Base-by-base conservation (phyloP, 1,140 invertebrate species). In the Drosophila guanche region DNA sequence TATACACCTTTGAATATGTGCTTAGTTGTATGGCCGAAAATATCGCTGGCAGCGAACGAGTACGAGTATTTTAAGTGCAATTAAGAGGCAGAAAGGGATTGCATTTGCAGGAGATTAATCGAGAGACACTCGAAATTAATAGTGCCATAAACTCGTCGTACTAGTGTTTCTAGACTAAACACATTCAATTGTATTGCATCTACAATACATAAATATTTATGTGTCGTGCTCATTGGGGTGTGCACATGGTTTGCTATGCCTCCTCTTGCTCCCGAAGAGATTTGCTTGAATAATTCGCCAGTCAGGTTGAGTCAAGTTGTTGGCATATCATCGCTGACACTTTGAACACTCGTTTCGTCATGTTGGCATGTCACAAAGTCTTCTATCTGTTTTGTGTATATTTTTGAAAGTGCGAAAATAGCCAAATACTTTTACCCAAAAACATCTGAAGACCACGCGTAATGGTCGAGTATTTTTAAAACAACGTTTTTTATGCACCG, bases 281-380 rank as follows among this genome's bases (percentile, higher is more conserved):
- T 55, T 54, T 69, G 56, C 50, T 59, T 45, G 65, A 78, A 83
- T 75, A 83, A 79, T 88, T 76, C 53, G 54, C 51, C 59, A 76
- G 75, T 88, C 71, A 75, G 60, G 66, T 76, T 69, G 68, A 88
- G 78, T 88, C 75, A 89, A 89, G 67, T 86, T 76, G 60, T 58
- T 70, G 79, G 75, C 80, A 76, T 84, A 76, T 84, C 80, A 84
- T 45, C 67, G 80, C 74, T 84, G 83, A 88, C 83, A 88, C 84
- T 89, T 88, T 73, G 70, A 88, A 86, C 86, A 73, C 77, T 80
- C 65, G 77, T 76, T 71, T 88, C 55, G 65, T 76, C 74, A 88
- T 86, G 81, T 88, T 78, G 85, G 83, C 74, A 62, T 81, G 85
- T 86, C 83, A 84, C 81, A 67, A 76, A 63, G 45, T 67, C 73